phyloP scores from a whole-genome alignment of 2,888 invertebrate genomes.

The Ypsolopha scabrella region DNA sequence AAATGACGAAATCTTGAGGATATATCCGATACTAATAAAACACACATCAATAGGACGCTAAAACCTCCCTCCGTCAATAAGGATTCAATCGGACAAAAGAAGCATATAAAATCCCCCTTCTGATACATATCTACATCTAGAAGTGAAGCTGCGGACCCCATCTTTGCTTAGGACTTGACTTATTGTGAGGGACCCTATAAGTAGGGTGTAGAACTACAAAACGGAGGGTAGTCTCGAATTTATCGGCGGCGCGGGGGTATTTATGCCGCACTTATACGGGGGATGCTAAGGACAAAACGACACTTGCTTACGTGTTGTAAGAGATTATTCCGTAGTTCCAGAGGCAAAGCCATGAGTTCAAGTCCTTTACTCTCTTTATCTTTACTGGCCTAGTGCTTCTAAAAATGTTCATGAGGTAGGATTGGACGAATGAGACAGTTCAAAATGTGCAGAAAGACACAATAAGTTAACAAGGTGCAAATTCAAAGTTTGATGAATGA shows the following conservation, averaged over 20 bases:
- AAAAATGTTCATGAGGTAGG: neutral
- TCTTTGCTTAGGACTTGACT: constrained; percentile 48
- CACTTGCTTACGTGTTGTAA: neutral
- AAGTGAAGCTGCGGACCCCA: constrained; percentile 8
- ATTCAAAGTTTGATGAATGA: too few relatives aligned
- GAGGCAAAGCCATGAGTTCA: too few relatives aligned
- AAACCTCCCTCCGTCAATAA: constrained; percentile 6
- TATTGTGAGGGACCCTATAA: constrained; percentile 31
- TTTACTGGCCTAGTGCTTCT: neutral
- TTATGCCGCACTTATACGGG: constrained; percentile 33
- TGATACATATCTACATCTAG: constrained; percentile 7
- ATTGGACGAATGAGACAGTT: neutral
- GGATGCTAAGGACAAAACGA: neutral
- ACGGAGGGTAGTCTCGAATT: constrained; percentile 43
- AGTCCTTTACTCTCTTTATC: too few relatives aligned
- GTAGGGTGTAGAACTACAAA: constrained; percentile 26
- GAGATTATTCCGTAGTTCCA: neutral
- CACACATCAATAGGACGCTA: neutral
- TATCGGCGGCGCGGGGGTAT: constrained; percentile 39
- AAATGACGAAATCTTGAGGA: too few relatives aligned
- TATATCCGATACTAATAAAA: neutral
- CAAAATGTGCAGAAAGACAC: neutral
- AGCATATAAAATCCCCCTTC: constrained; percentile 9
- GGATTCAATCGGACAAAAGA: constrained; percentile 11
- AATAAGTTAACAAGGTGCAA: too few relatives aligned